Base-by-base conservation (phyloP, 2,888 invertebrate genomes). In the Barypeithes pellucidus region DNA sequence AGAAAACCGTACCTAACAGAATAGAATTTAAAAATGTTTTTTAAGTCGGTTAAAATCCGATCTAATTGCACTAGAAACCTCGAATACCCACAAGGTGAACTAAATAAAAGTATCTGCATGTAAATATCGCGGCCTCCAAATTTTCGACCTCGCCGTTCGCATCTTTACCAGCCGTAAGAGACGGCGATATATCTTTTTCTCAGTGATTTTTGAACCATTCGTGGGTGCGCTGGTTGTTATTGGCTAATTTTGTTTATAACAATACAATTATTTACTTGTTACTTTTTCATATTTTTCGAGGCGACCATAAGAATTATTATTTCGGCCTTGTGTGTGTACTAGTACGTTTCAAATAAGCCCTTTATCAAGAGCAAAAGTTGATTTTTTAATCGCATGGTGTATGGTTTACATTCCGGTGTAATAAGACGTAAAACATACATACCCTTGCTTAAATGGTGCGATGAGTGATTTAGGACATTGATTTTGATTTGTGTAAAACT, bases 151-250 rank as follows among this genome's bases (percentile, higher is more conserved):
- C 68, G 68, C 8, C 52, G 52, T 24, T 20, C 52, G 36, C 39
- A 61, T 68, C 68, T 52, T 68, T 60, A 36, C 60, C 68, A 61
- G 20, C 22, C 18, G 20, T 36, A 36, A 50, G 63, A 63, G 63
- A 47, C 14, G 47, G 50, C 47, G 5, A 63, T 61, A 61, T 61
- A 45, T 63, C 33, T 50, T 33, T 47, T 63, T 45, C 63, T 68
- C 67, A 67, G 67, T 67, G 57, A 45, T 67, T 59, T 67, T 67
- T 60, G 36, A 67, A 45, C 45, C 63, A 29, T 45, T 63, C 36
- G 63, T 50, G 62, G 43, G 62, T 45, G 14, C 43, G 45, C 62
- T 16, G 24, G 62, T 47, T 47, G 24, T 14, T 33, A 57, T 57
- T 57, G 18, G 45, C n/a, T 43, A 18, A 45, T 62, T 43, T 60